Evolutionary conservation across 2,888 invertebrate species (phyloP).

Genomic region (Enchytraeus crypticus): DNA sequence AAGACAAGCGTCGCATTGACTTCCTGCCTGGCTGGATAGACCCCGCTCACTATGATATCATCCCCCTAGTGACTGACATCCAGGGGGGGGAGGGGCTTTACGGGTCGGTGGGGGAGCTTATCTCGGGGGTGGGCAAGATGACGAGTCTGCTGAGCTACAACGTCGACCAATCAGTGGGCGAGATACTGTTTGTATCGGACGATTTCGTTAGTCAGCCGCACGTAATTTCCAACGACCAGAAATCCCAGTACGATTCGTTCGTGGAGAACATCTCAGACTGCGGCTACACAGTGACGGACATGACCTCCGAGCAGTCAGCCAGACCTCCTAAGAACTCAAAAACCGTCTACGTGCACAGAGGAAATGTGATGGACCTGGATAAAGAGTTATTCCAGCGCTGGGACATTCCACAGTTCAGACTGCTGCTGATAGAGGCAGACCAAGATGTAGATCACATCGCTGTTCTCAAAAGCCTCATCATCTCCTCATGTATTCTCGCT

Average conservation of each 20-base stretch:
- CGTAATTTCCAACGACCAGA: background rate
- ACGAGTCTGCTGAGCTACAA: background rate
- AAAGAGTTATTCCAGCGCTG: background rate
- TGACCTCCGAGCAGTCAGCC: background rate
- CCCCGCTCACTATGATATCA: background rate
- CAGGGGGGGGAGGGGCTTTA: background rate
- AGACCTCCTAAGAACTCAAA: background rate
- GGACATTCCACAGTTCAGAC: conserved; percentile 3
- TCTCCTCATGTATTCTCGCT: background rate
- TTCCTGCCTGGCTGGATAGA: background rate
- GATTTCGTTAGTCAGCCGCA: background rate
- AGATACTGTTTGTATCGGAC: background rate
- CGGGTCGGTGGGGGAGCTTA: conserved; percentile 1
- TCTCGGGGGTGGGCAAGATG: background rate
- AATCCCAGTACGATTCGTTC: background rate
- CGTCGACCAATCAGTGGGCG: background rate
- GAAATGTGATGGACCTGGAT: background rate
- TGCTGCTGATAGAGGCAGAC: background rate
- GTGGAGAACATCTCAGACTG: background rate
- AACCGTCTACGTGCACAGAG: background rate
- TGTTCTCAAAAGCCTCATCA: background rate
- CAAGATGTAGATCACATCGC: background rate
- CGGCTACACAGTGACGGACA: background rate
- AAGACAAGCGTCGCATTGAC: no score
- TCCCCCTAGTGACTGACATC: background rate